Evolutionary conservation across 2,888 invertebrate species (phyloP), one percentile per base, ranked within the genome.

Genomic region (Anarsia innoxiella): DNA sequence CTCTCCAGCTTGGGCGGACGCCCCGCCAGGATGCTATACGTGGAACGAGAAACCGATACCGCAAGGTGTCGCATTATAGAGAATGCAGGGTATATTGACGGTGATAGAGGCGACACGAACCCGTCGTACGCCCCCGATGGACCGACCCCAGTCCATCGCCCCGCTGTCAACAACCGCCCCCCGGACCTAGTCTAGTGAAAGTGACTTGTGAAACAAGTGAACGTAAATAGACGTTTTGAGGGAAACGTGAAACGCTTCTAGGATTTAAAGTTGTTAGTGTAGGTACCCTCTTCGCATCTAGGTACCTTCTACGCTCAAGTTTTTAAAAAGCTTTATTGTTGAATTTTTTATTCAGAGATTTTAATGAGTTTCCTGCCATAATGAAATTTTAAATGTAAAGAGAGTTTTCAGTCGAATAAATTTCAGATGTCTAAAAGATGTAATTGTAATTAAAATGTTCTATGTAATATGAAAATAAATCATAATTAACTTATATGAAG

Each of bases 191-290:
- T 79, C 59, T 80, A 77, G 73, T 76, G 67, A 11, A 25, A 26
- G 25, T 33, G 25, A 53, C 40, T 10, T 41, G 5, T n/a, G n/a
- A 19, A 19, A 19, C 42, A 41, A 54, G 56, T 53, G 56, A 47
- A 55, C 56, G 45, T 51, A 46, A 41, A 60, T 50, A 64, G 61
- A 80, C 74, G 72, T 76, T 74, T 57, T 57, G 72, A 71, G 83
- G 84, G 80, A 79, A 83, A 82, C 72, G 70, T 72, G 66, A 82
- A 82, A 79, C 84, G 83, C 84, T 84, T 83, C 64, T 84, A 84
- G 82, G 57, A 61, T 66, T 68, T 71, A 70, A 73, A 62, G 60
- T 72, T 70, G 70, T 76, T 79, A 80, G 78, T 73, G 64, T 74
- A 69, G 76, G 78, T 76, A 71, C 70, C 73, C 66, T 57, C 48